Conservation (phyloP, 2,797 vertebrate species). For the Sebastes alutus region DNA sequence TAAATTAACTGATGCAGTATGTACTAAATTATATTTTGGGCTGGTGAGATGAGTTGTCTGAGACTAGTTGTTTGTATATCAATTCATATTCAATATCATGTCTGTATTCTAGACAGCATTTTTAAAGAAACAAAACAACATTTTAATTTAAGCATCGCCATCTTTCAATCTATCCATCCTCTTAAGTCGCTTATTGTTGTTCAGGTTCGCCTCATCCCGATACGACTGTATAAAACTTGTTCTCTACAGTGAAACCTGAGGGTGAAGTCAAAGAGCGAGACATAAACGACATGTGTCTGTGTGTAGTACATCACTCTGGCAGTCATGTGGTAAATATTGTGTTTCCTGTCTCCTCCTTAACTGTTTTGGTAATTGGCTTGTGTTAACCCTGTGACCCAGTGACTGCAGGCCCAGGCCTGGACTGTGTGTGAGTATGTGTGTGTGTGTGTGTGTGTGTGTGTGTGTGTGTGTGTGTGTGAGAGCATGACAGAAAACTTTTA, state of each 20-base stretch:
- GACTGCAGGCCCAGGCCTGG: slow-evolving; percentile 56
- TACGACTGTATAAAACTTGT: background rate
- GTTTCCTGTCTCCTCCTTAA: slow-evolving; percentile 85
- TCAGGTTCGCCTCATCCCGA: background rate
- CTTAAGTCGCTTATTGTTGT: background rate
- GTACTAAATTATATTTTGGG: background rate
- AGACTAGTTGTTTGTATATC: background rate
- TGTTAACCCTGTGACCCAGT: slow-evolving; percentile 84
- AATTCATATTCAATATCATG: background rate
- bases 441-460: slow-evolving; percentile 9
- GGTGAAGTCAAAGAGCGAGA: background rate
- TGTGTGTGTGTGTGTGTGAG: slow-evolving; percentile 2
- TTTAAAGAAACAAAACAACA: background rate
- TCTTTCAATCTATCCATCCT: background rate
- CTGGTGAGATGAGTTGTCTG: background rate
- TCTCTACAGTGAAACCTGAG: slow-evolving; percentile 14
- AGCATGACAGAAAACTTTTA: background rate
- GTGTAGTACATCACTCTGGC: slow-evolving; percentile 78
- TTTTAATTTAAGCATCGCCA: background rate
- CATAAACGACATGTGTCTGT: slow-evolving; percentile 36
- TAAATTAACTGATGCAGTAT: background rate
- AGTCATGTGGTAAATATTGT: slow-evolving; percentile 86
- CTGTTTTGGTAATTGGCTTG: slow-evolving; percentile 87
- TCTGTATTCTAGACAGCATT: background rate
- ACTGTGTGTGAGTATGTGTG: background rate